A percentile compares a stretch with the other conserved stretches of the same genome.
Evolutionary conservation across 2,113 vertebrate species (phyloP).

Genomic region (Pongo abelii): DNA sequence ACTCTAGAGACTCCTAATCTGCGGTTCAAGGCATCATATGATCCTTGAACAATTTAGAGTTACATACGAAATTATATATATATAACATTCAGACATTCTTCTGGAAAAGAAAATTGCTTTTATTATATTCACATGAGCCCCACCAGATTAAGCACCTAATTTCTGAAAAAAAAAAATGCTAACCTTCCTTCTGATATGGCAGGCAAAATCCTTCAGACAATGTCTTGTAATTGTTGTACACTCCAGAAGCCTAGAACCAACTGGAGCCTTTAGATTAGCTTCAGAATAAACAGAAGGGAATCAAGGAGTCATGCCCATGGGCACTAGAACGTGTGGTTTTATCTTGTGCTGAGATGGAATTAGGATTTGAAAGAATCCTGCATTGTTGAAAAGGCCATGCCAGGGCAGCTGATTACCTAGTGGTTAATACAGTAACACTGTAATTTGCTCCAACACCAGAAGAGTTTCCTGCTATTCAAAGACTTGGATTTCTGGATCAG

Average conservation of each 20-base stretch:
- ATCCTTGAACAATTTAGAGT: neutral
- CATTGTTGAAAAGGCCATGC: neutral
- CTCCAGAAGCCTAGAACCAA: neutral
- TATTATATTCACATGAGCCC: neutral
- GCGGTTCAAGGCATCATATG: neutral
- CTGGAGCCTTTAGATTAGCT: no score
- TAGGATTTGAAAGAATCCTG: neutral
- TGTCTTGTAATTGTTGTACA: neutral
- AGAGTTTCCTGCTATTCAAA: neutral
- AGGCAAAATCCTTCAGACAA: neutral
- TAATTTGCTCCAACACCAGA: neutral
- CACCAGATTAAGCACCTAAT: neutral
- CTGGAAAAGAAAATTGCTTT: neutral
- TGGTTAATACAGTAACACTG: neutral
- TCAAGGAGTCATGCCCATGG: no score
- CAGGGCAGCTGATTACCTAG: rapidly evolving
- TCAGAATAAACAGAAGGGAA: neutral
- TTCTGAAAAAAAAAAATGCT: neutral
- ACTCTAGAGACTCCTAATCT: neutral
- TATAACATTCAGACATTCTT: neutral
- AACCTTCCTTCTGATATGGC: neutral
- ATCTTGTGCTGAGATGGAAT: neutral
- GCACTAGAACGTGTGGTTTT: rapidly evolving
- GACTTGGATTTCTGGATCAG: neutral
- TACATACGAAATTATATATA: neutral